Evolutionary conservation across 2,797 vertebrate genomes (phyloP).

Genomic region (Hippocampus kuda): DNA sequence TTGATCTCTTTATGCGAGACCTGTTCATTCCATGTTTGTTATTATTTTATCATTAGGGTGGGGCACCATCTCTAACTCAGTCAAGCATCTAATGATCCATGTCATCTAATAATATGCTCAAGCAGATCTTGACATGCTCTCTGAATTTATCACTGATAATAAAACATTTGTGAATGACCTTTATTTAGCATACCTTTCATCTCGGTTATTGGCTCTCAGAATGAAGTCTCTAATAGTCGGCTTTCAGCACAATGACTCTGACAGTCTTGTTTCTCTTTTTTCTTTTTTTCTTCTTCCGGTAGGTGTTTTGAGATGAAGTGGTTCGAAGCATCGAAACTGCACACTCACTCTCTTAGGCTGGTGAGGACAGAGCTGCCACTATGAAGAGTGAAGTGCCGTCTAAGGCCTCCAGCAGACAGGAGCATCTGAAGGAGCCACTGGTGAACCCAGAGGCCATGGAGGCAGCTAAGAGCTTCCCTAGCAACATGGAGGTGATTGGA

Average conservation of each 20-base stretch:
- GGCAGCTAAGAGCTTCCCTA: constrained; percentile 80
- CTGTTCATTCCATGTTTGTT: neutral
- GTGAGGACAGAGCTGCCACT: constrained; percentile 74
- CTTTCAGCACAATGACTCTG: constrained; percentile 2
- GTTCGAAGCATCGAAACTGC: constrained; percentile 68
- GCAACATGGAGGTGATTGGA: constrained; percentile 88
- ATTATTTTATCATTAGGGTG: neutral
- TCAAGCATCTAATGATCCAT: neutral
- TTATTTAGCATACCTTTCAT: neutral
- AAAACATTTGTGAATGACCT: constrained; percentile 5
- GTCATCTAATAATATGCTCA: constrained; percentile 1
- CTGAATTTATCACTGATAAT: constrained; percentile 7
- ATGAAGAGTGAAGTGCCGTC: constrained; percentile 98
- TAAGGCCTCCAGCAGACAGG: constrained; percentile 84
- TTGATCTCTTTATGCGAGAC: neutral
- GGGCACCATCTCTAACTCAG: neutral
- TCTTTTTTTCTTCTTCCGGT: neutral
- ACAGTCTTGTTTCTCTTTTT: constrained; percentile 9
- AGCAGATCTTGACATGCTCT: neutral
- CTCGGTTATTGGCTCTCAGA: neutral
- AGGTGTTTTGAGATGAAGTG: constrained; percentile 66
- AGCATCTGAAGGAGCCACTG: constrained; percentile 90
- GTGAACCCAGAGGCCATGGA: constrained; percentile 85
- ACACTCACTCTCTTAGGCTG: constrained; percentile 50
- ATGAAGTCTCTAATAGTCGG: neutral